These are phyloP conservation scores for Meandrusa payeni DNA, from an alignment of 2,888 invertebrate species.

Conservation along the genomic window DNA sequence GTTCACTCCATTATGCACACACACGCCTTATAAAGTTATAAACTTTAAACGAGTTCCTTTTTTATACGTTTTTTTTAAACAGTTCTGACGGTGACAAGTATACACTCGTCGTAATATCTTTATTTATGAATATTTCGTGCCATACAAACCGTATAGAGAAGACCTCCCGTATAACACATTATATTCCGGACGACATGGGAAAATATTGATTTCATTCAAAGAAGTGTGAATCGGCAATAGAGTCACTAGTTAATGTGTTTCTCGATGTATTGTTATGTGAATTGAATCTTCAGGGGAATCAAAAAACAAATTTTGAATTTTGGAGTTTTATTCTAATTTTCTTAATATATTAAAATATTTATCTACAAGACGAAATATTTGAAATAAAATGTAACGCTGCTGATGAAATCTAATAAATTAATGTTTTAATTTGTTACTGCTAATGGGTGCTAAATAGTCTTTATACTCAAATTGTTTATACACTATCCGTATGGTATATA, in stretches of 20 bases:
- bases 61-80: slow-evolving; percentile 18
- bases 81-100: slow-evolving; percentile 30
- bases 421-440: no score
- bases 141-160: slow-evolving; percentile 1
- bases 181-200: slow-evolving; percentile 4
- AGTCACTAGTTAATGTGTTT: slow-evolving; percentile 12
- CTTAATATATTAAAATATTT: no score
- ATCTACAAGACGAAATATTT: no score
- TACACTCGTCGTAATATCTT: slow-evolving; percentile 15
- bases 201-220: slow-evolving; percentile 22
- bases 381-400: no score
- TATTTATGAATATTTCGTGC: slow-evolving; percentile 22
- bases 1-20: slow-evolving; percentile 56
- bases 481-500: not conserved
- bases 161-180: slow-evolving; percentile 17
- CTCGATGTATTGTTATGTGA: slow-evolving; percentile 1
- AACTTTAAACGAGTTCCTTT: slow-evolving; percentile 38
- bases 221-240: slow-evolving; percentile 17
- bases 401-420: no score
- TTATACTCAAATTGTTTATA: not conserved
- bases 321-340: no score
- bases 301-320: no score
- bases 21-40: slow-evolving; percentile 62
- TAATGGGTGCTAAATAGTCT: no score
- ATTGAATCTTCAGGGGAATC: no score